These are phyloP conservation scores for Sterrhoptilus dennistouni DNA, from an alignment of 2,113 vertebrate species.

Conservation along the genomic window DNA sequence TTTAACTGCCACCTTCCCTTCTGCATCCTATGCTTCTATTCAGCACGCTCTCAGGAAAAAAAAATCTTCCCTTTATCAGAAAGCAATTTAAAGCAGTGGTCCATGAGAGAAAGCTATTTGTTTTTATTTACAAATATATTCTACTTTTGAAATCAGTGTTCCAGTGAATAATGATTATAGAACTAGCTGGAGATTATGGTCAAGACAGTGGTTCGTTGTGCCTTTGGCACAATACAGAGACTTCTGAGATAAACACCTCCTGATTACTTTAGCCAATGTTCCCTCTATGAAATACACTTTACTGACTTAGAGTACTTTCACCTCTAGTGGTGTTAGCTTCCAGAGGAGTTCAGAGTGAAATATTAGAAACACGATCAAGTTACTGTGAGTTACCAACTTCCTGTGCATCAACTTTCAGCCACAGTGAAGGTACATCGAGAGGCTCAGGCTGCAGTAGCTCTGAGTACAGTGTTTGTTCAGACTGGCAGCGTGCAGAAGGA, in stretches of 20 bases:
- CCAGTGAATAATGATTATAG: background rate
- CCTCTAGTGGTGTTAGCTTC: background rate
- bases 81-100: background rate
- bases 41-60: background rate
- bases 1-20: background rate
- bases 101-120: background rate
- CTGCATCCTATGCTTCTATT: background rate
- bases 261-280: background rate
- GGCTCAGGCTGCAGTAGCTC: background rate
- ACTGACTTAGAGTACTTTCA: background rate
- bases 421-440: accelerated
- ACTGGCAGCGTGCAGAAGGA: background rate
- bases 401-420: background rate
- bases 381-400: background rate
- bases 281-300: background rate
- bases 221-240: background rate
- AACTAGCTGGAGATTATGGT: background rate
- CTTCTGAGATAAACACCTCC: background rate
- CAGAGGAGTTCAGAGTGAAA: background rate
- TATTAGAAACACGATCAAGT: background rate
- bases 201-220: background rate
- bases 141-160: background rate
- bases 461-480: background rate
- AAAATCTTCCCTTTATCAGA: background rate
- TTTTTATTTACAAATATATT: background rate